Base-by-base conservation (phyloP, 1,140 invertebrate species). In the Planococcus citri region DNA sequence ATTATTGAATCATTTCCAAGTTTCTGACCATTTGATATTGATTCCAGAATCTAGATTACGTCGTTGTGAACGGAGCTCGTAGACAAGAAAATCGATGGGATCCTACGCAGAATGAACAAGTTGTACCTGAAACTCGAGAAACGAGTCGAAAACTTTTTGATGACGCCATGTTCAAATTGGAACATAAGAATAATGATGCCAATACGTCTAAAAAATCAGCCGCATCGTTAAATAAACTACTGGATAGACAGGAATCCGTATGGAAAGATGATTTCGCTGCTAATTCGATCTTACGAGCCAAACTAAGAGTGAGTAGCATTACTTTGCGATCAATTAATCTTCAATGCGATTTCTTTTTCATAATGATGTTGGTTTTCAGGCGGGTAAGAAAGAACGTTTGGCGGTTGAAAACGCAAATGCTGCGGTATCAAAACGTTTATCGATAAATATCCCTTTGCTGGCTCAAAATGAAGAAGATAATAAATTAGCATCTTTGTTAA, bases 81-180 rank as follows among this genome's bases (percentile, higher is more conserved):
- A 80, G 97, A 17, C 97, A 99, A 80, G 97, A 99, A 79, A 94
- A 95, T 78, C 83, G 97, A 74, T 99, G 95, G 95, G 95, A 99
- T 82, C 94, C 97, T 0, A 88, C 87, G 67, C 87, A 96, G 75
- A 98, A 98, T 85, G 95, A 93, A 71, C 95, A 98, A 78, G 86
- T 93, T 73, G 89, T 93, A 0, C 88, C 91, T 0, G 89, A 93
- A 78, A 93, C 92, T 6, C 96, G 95, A 78, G 88, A 90, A 78
- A 87, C 88, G 8, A 91, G 89, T 70, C 90, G 90, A 74, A 86
- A 90, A 74, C 78, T 98, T 25, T 92, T 90, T 74, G 90, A 92
- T 75, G 94, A 98, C 86, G 86, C 95, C 22, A 98, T 98, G 95
- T 98, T 89, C 77, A 94, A 88, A 79, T 80, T 98, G 71, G 95